Conservation (phyloP, 1,140 invertebrate genomes). For the Trypoxylus dichotomus region DNA sequence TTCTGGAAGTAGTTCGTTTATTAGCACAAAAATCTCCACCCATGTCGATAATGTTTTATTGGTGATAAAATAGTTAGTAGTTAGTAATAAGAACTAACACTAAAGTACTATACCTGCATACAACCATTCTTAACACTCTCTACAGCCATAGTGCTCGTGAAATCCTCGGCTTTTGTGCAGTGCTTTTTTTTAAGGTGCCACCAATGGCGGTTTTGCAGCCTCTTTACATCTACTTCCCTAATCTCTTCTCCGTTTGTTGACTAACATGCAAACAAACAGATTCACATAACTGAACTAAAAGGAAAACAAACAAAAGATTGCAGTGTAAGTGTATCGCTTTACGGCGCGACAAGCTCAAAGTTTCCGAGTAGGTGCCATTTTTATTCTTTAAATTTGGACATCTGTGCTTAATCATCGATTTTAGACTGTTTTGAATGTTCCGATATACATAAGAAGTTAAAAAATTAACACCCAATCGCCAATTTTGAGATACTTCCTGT, state of each 20-base stretch:
- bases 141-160: constrained; percentile 38
- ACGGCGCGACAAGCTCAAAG: not conserved
- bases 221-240: constrained; percentile 38
- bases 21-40: too few species aligned
- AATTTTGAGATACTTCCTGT: too few species aligned
- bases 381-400: too few species aligned
- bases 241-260: constrained; percentile 37
- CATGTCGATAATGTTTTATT: too few species aligned
- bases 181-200: constrained; percentile 40
- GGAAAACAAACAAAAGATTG: constrained; percentile 29
- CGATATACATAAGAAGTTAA: too few species aligned
- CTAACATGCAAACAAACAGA: constrained; percentile 43
- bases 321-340: not conserved
- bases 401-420: too few species aligned
- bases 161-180: constrained; percentile 33
- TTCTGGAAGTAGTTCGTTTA: too few species aligned
- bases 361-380: not conserved
- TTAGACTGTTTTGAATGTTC: too few species aligned
- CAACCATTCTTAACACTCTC: constrained; percentile 44
- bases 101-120: constrained; percentile 28
- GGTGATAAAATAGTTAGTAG: too few species aligned
- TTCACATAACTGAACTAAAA: constrained; percentile 37
- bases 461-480: too few species aligned
- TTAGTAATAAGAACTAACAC: too few species aligned
- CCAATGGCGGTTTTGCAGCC: constrained; percentile 35